Percentiles rank a stretch among this genome's conserved stretches.
phyloP scores from a whole-genome alignment of 2,888 invertebrate species.

The Panopea generosa region DNA sequence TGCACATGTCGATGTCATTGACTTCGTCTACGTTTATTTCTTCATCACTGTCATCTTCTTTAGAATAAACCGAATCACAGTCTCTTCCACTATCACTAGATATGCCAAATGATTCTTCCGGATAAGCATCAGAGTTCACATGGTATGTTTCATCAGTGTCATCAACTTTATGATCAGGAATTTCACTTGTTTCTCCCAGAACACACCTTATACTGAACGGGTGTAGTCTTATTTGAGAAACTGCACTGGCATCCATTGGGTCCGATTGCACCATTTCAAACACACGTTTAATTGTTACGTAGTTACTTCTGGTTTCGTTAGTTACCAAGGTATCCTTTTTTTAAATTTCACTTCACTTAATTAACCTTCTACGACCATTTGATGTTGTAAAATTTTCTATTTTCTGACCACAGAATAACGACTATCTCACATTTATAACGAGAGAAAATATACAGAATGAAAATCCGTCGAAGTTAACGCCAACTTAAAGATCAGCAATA shows the following conservation, averaged over 20 bases:
- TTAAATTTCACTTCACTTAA: no score
- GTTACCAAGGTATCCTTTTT: no score
- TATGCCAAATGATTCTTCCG: constrained; percentile 17
- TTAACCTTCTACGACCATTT: no score
- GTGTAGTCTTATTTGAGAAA: constrained; percentile 43
- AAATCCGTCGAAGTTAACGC: neutral
- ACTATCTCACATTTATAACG: no score
- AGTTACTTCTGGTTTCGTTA: no score
- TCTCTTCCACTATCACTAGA: constrained; percentile 19
- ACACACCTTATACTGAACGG: constrained; percentile 79
- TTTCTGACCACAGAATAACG: no score
- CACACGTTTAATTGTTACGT: constrained; percentile 11
- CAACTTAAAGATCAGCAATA: no score
- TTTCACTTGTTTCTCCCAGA: constrained; percentile 68
- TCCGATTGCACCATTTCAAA: constrained; percentile 49
- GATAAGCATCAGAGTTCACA: constrained; percentile 6
- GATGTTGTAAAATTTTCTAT: no score
- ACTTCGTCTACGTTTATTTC: constrained; percentile 65
- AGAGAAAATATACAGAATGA: constrained; percentile 23
- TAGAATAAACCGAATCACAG: constrained; percentile 52
- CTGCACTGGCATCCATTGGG: constrained; percentile 39
- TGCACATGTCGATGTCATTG: constrained; percentile 31
- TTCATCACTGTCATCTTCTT: constrained; percentile 60
- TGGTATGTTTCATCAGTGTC: constrained; percentile 1
- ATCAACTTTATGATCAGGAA: constrained; percentile 27